Percentiles rank a stretch among this genome's conserved stretches.
Conservation (phyloP, 2,888 invertebrate species). For the Eurytoma californica region DNA sequence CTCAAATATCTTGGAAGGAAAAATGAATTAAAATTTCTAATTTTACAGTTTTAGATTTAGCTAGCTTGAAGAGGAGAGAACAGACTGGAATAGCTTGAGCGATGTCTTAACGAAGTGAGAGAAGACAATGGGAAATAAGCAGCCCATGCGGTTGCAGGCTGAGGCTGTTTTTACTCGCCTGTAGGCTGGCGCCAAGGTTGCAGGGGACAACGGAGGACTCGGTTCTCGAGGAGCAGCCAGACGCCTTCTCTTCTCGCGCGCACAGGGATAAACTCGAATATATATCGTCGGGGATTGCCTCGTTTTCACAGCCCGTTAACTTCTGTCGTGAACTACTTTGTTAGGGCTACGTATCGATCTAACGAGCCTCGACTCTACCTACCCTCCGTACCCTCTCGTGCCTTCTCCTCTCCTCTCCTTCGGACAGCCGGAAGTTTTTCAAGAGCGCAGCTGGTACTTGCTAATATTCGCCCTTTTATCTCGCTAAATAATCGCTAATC, state of each 20-base stretch:
- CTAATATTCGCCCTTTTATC: constrained; percentile 11
- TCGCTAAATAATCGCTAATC: constrained; percentile 14
- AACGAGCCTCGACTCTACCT: constrained; percentile 21
- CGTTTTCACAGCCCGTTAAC: constrained; percentile 52
- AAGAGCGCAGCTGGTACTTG: not conserved
- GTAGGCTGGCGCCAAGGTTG: not conserved
- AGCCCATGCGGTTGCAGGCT: no score
- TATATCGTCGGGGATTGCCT: constrained; percentile 42
- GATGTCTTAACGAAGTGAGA: constrained; percentile 1
- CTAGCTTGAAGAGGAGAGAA: no score
- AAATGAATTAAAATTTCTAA: no score
- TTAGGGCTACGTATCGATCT: constrained; percentile 50
- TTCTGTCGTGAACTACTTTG: constrained; percentile 53
- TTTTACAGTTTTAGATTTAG: no score
- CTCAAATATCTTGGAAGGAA: no score
- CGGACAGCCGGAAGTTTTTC: not conserved
- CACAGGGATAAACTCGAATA: constrained; percentile 21
- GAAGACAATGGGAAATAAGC: not conserved
- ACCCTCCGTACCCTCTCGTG: not conserved
- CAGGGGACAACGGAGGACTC: not conserved
- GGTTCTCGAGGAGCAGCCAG: not conserved
- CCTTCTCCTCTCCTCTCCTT: not conserved
- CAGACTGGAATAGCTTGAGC: not conserved
- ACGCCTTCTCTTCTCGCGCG: not conserved
- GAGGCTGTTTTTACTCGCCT: constrained; percentile 37